phyloP scores from a whole-genome alignment of 2,888 invertebrate genomes.

The Chymomyza fuscimana region DNA sequence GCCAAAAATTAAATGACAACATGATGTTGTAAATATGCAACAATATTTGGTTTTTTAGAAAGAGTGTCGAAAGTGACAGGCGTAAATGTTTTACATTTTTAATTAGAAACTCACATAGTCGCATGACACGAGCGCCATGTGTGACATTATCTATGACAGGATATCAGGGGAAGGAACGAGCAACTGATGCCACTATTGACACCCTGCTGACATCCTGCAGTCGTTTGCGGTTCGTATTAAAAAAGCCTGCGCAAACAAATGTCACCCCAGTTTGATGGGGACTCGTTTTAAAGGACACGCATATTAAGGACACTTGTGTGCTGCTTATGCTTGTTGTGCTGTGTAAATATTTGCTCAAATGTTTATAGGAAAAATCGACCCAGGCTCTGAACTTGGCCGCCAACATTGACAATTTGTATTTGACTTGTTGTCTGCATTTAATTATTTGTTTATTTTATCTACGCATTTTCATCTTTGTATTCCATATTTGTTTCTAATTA shows the following conservation, averaged over 20 bases:
- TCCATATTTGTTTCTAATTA: conserved; percentile 72
- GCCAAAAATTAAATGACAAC: conserved; percentile 24
- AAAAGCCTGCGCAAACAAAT: conserved; percentile 42
- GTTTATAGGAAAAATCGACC: conserved; percentile 62
- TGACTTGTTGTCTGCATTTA: conserved; percentile 61
- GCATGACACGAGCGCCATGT: conserved; percentile 44
- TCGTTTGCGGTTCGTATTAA: conserved; percentile 39
- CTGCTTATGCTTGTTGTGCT: conserved; percentile 35
- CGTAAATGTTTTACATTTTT: conserved; percentile 68
- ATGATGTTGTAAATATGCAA: conserved; percentile 16
- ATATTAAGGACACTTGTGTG: conserved; percentile 41
- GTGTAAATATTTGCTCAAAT: conserved; percentile 66
- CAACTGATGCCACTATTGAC: conserved; percentile 22
- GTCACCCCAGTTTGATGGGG: background rate
- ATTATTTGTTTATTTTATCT: conserved; percentile 70
- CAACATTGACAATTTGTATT: conserved; percentile 45
- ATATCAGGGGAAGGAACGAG: conserved; percentile 45
- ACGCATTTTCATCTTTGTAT: conserved; percentile 26
- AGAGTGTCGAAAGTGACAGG: background rate
- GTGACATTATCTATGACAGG: conserved; percentile 67
- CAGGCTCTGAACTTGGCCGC: conserved; percentile 35
- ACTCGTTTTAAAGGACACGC: conserved; percentile 56
- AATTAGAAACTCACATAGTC: conserved; percentile 63
- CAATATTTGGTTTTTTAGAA: conserved; percentile 13
- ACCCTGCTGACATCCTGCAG: conserved; percentile 40